phyloP scores from a whole-genome alignment of 2,113 vertebrate genomes.

The Lontra canadensis region DNA sequence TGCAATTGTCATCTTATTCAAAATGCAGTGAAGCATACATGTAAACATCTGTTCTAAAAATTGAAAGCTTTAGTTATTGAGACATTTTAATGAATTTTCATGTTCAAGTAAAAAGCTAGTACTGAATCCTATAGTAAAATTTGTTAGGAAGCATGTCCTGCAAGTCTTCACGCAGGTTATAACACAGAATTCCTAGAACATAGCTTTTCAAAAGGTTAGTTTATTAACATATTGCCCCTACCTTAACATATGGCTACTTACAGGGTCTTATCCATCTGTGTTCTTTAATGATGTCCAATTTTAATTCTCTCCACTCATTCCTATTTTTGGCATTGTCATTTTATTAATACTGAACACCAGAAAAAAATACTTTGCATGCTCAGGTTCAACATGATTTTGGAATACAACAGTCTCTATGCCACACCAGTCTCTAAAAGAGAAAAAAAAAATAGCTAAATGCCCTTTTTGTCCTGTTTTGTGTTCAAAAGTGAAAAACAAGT shows the following conservation, averaged over 20 bases:
- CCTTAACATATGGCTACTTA: background rate
- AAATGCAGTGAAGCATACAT: conserved; percentile 74
- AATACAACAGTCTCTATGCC: background rate
- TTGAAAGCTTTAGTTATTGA: conserved; percentile 51
- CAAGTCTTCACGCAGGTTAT: background rate
- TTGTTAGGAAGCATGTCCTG: background rate
- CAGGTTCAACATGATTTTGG: background rate
- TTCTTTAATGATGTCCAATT: background rate
- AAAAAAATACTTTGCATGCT: background rate
- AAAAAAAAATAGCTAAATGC: background rate
- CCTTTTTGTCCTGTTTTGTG: background rate
- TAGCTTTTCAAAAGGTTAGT: background rate
- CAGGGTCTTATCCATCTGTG: background rate
- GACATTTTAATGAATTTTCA: conserved; percentile 63
- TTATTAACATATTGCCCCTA: background rate
- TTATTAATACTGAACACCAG: background rate
- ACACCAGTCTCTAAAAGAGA: background rate
- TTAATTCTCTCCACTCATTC: background rate
- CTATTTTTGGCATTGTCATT: background rate
- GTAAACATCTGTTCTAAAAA: conserved; percentile 79
- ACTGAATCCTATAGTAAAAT: background rate
- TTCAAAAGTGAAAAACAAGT: background rate
- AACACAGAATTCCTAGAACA: background rate
- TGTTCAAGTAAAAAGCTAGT: conserved; percentile 31
- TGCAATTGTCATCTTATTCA: conserved; percentile 77